Conservation (phyloP, 2,797 vertebrate species). For the Mus caroli region DNA sequence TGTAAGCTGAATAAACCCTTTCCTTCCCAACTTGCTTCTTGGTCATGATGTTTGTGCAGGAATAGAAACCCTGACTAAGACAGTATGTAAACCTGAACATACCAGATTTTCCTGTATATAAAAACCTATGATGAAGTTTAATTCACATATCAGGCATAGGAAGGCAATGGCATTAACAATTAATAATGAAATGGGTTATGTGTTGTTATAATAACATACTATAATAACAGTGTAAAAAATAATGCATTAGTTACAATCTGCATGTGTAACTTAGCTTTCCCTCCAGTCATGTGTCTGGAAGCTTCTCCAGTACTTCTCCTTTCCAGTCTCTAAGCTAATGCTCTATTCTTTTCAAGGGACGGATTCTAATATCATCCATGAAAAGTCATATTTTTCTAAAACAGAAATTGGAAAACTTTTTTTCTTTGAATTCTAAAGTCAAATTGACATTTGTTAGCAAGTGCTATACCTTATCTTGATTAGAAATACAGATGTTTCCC, state of each 20-base stretch:
- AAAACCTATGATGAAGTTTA: background rate
- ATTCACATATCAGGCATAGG: background rate
- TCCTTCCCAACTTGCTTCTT: too few relatives aligned
- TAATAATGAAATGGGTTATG: background rate
- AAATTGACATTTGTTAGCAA: constrained; percentile 21
- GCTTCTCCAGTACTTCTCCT: background rate
- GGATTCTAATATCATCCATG: background rate
- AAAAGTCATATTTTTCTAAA: constrained; percentile 22
- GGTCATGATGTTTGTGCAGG: too few relatives aligned
- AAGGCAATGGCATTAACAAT: background rate
- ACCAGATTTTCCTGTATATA: background rate
- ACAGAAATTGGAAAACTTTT: background rate
- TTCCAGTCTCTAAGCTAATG: background rate
- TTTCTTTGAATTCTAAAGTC: background rate
- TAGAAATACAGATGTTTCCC: constrained; percentile 3
- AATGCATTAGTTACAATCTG: background rate
- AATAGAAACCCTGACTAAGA: too few relatives aligned
- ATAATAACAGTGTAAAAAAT: background rate
- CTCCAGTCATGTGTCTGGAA: background rate
- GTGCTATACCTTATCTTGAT: constrained; percentile 22
- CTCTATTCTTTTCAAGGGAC: background rate
- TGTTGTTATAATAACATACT: background rate
- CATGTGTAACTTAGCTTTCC: background rate
- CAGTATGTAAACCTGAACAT: background rate
- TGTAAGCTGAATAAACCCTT: too few relatives aligned